A percentile compares a stretch with the other conserved stretches of the same genome.
These are phyloP conservation scores for Chaetorhynchus papuensis DNA, from an alignment of 2,113 vertebrate species.

Conservation along the genomic window DNA sequence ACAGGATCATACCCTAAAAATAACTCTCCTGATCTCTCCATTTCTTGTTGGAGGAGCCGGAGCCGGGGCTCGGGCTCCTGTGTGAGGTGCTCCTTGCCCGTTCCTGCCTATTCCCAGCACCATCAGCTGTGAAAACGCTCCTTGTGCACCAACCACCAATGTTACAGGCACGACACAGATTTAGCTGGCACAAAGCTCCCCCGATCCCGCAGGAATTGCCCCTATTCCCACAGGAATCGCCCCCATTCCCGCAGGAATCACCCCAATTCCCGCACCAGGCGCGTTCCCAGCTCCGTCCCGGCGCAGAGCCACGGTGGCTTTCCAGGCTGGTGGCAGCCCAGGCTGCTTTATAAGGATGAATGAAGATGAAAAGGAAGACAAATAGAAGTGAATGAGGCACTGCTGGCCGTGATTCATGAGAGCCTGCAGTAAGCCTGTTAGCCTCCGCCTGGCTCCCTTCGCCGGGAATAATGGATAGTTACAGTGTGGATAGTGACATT, in stretches of 20 bases:
- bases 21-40: slow-evolving; percentile 15
- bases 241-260: not conserved
- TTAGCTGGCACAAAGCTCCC: not conserved
- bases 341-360: slow-evolving; percentile 87
- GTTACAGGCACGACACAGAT: accelerated
- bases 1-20: slow-evolving; percentile 45
- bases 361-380: slow-evolving; percentile 91
- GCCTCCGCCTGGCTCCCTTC: slow-evolving; percentile 76
- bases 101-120: accelerated
- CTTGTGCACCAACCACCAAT: accelerated
- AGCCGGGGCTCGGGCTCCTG: not conserved
- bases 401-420: slow-evolving; percentile 90
- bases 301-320: not conserved
- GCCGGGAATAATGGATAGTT: slow-evolving; percentile 84
- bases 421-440: slow-evolving; percentile 76
- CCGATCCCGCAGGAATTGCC: accelerated
- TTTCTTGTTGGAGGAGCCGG: not conserved
- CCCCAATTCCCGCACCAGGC: not conserved
- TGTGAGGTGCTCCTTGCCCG: accelerated
- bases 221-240: not conserved
- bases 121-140: accelerated
- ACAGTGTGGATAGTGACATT: slow-evolving; percentile 83
- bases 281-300: not conserved
- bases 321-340: slow-evolving; percentile 70
- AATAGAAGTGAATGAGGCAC: slow-evolving; percentile 83